Conservation (phyloP, 2,888 invertebrate species). For the Dendrolimus houi region DNA sequence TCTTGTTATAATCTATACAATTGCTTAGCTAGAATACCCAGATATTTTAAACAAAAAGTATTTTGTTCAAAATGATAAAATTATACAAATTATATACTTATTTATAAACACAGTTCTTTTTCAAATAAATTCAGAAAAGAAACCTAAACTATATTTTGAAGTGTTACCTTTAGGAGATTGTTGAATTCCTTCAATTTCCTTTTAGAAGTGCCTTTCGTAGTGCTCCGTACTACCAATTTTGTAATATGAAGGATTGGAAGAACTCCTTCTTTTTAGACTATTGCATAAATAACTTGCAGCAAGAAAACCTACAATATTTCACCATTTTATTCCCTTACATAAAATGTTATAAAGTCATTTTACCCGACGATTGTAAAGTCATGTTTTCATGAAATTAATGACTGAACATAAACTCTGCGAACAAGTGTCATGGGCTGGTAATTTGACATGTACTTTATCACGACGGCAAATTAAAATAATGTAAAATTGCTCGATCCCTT, state of each 20-base stretch:
- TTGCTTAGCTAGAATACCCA: too few relatives aligned
- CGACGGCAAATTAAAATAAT: conserved; percentile 23
- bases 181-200: conserved; percentile 47
- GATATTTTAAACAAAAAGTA: too few relatives aligned
- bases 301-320: background rate
- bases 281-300: background rate
- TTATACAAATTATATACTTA: too few relatives aligned
- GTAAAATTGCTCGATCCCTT: conserved; percentile 13
- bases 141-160: conserved; percentile 34
- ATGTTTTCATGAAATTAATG: background rate
- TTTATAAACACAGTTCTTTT: conserved; percentile 13
- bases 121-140: conserved; percentile 28
- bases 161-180: conserved; percentile 31
- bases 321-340: background rate
- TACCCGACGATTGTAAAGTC: background rate
- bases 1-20: too few relatives aligned
- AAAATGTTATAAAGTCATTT: background rate
- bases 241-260: too few relatives aligned
- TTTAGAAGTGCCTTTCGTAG: conserved; percentile 26
- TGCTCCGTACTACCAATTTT: conserved; percentile 2
- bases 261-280: background rate
- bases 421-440: background rate
- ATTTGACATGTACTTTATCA: conserved; percentile 10
- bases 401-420: background rate
- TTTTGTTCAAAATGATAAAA: too few relatives aligned